A percentile compares a stretch with the other conserved stretches of the same genome.
Conservation (phyloP, 2,888 invertebrate genomes). For the Oxytorus armatus region DNA sequence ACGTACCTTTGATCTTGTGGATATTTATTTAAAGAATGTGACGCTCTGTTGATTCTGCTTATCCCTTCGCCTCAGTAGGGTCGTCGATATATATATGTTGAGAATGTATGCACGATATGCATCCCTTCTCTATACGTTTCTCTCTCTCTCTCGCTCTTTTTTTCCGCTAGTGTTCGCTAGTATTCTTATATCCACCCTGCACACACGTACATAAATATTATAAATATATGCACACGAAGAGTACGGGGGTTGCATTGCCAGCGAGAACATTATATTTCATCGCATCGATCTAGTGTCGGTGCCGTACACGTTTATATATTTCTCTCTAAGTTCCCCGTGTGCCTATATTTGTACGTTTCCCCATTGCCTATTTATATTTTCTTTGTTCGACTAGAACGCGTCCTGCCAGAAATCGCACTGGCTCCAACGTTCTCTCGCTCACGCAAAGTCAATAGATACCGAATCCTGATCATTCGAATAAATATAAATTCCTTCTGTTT, state of each 20-base stretch:
- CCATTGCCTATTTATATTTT: constrained; percentile 67
- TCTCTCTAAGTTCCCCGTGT: constrained; percentile 2
- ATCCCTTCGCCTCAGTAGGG: constrained; percentile 66
- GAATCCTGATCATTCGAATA: constrained; percentile 49
- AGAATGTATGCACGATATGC: constrained; percentile 38
- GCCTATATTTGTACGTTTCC: constrained; percentile 66
- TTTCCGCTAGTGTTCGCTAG: constrained; percentile 25
- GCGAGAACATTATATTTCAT: constrained; percentile 55
- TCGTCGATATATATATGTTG: constrained; percentile 39
- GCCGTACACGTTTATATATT: constrained; percentile 13
- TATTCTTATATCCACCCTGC: constrained; percentile 36
- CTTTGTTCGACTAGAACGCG: constrained; percentile 31
- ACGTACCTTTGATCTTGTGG: constrained; percentile 73
- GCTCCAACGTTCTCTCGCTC: constrained; percentile 15
- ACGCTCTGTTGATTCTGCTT: constrained; percentile 75
- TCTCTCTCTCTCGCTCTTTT: constrained; percentile 5
- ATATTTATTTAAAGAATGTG: constrained; percentile 77
- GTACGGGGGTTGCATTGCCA: constrained; percentile 38
- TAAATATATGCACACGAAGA: constrained; percentile 27
- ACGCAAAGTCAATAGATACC: constrained; percentile 55
- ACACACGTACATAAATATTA: background rate
- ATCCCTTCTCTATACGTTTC: constrained; percentile 60
- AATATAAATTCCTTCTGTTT: constrained; percentile 32
- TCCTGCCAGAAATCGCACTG: background rate
- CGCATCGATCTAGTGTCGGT: constrained; percentile 35